These are phyloP conservation scores for Neuroterus valhalla DNA, from an alignment of 1,140 invertebrate genomes.

Conservation along the genomic window DNA sequence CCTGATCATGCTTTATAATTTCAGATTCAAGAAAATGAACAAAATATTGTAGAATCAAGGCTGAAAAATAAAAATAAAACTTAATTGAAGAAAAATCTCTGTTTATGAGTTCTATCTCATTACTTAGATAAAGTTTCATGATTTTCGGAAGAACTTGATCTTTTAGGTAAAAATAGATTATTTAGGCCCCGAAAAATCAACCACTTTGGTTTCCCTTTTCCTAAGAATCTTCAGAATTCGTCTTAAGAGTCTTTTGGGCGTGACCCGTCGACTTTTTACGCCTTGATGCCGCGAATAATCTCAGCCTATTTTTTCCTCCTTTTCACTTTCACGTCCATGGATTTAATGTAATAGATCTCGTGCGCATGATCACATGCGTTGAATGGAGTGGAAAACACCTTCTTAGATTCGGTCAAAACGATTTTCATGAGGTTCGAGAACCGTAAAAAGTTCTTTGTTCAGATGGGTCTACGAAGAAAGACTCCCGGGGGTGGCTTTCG, in stretches of 20 bases:
- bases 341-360: slow-evolving; percentile 29
- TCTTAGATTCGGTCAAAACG: slow-evolving; percentile 22
- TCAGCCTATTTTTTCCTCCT: slow-evolving; percentile 3
- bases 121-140: neutral
- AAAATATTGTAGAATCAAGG: no score
- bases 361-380: slow-evolving; percentile 32
- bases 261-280: slow-evolving; percentile 37
- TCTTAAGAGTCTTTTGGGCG: slow-evolving; percentile 15
- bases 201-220: slow-evolving; percentile 3
- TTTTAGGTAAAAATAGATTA: slow-evolving; percentile 25
- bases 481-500: slow-evolving; percentile 13
- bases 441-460: slow-evolving; percentile 41
- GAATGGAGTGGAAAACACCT: slow-evolving; percentile 20
- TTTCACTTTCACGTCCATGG: neutral
- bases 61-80: no score
- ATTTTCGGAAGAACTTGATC: neutral
- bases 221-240: slow-evolving; percentile 10
- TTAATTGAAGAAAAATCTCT: no score
- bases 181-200: neutral
- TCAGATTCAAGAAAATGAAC: no score
- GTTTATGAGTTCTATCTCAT: neutral
- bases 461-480: slow-evolving; percentile 34
- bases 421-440: slow-evolving; percentile 40
- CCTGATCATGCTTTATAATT: no score
- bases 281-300: slow-evolving; percentile 32